Conservation (phyloP, 2,797 vertebrate genomes). For the Diceros bicornis region DNA sequence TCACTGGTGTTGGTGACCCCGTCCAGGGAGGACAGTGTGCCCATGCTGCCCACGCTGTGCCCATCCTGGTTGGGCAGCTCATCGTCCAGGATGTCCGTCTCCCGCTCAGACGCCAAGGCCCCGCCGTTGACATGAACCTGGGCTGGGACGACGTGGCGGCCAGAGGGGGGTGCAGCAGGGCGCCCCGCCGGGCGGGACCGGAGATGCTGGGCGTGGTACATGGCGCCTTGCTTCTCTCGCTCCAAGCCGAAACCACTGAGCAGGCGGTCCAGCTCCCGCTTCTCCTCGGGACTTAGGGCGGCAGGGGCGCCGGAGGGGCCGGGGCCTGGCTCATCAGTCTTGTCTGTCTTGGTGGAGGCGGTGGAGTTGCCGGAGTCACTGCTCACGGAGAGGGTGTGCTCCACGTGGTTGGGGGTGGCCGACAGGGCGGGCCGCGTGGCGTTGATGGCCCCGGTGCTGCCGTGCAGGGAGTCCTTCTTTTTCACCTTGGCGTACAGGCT, state of each 20-base stretch:
- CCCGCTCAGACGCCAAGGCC: constrained; percentile 92
- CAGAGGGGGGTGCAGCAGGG: constrained; percentile 55
- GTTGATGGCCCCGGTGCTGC: constrained; percentile 89
- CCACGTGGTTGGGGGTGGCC: constrained; percentile 91
- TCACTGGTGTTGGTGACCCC: constrained; percentile 91
- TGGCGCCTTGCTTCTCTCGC: constrained; percentile 88
- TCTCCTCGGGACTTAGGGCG: constrained; percentile 95
- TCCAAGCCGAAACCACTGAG: constrained; percentile 95
- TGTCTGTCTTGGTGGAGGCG: constrained; percentile 98
- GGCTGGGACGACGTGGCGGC: constrained; percentile 95
- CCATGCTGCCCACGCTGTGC: constrained; percentile 96
- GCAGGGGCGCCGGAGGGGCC: constrained; percentile 88
- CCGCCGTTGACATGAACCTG: constrained; percentile 97
- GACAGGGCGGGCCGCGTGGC: constrained; percentile 91
- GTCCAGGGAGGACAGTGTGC: constrained; percentile 96
- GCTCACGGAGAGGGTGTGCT: constrained; percentile 98
- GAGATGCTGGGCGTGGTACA: constrained; percentile 91
- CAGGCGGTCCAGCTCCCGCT: constrained; percentile 96
- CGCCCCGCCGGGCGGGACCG: constrained; percentile 78
- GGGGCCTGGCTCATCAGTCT: constrained; percentile 94
- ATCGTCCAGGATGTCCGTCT: constrained; percentile 98
- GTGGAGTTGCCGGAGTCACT: constrained; percentile 99
- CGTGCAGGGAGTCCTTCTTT: constrained; percentile 97
- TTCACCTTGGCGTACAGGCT: constrained; percentile 99
- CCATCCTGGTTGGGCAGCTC: constrained; percentile 96